Evolutionary conservation across 2,797 vertebrate genomes (phyloP).

Genomic region (Centroberyx gerrardi): DNA sequence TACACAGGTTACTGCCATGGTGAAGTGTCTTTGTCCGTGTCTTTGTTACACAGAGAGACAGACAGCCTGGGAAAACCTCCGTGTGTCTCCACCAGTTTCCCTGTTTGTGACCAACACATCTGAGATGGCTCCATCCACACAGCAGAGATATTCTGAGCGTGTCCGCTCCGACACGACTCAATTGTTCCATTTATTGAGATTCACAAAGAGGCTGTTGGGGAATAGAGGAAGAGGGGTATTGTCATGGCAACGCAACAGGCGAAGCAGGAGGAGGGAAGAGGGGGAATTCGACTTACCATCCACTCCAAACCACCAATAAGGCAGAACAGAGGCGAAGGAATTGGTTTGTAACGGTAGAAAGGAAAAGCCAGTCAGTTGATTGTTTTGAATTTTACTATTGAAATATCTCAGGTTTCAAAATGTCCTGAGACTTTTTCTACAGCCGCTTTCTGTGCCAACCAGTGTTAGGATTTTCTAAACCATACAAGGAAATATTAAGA

Average conservation of each 20-base stretch:
- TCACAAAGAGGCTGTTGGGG: background rate
- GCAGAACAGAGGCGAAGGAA: background rate
- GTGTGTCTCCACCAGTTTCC: background rate
- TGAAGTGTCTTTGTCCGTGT: too few species aligned
- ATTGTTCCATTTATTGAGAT: background rate
- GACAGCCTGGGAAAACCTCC: background rate
- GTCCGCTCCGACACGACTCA: background rate
- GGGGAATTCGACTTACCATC: background rate
- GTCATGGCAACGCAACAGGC: conserved; percentile 3
- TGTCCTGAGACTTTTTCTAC: too few species aligned
- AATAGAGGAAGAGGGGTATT: background rate
- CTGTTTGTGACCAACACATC: background rate
- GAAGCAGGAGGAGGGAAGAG: background rate
- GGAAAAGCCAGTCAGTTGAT: too few species aligned
- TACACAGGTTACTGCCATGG: too few species aligned
- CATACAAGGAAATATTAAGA: too few species aligned
- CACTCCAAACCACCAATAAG: background rate
- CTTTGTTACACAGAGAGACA: too few species aligned
- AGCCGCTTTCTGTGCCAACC: too few species aligned
- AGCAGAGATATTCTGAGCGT: background rate
- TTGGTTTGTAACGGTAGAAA: too few species aligned
- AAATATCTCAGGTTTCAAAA: too few species aligned
- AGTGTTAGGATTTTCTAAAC: too few species aligned
- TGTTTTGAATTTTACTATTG: too few species aligned
- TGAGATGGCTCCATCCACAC: background rate